Conservation (phyloP, 2,888 invertebrate genomes). For the Caradrina clavipalpis region DNA sequence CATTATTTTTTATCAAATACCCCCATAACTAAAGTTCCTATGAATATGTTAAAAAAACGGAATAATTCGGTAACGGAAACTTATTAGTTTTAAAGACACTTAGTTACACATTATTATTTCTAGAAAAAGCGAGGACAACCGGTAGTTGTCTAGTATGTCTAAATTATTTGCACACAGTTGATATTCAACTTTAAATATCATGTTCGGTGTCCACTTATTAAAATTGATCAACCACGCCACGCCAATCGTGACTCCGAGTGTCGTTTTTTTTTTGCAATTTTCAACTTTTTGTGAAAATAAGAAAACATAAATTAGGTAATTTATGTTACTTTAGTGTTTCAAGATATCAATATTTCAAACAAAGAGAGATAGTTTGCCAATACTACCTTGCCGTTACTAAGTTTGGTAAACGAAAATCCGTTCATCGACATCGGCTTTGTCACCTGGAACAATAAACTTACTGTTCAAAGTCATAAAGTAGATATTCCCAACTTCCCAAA, state of each 20-base stretch:
- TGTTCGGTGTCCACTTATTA: constrained; percentile 9
- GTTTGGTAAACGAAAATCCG: not conserved
- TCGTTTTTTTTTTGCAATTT: not conserved
- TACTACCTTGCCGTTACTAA: not conserved
- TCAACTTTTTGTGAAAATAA: not conserved
- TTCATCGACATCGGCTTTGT: too few relatives aligned
- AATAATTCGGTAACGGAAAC: constrained; percentile 39
- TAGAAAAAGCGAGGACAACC: constrained; percentile 54
- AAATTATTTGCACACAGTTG: constrained; percentile 34
- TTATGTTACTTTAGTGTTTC: not conserved
- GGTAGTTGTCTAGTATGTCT: constrained; percentile 20
- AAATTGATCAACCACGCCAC: constrained; percentile 12
- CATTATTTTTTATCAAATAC: not conserved
- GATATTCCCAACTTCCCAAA: too few relatives aligned
- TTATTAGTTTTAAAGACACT: constrained; percentile 16
- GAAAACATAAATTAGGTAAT: not conserved
- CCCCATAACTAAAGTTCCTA: not conserved
- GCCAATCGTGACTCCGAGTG: not conserved
- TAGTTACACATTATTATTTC: constrained; percentile 16
- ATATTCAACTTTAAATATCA: constrained; percentile 47
- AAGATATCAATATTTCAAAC: not conserved
- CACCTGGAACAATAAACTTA: too few relatives aligned
- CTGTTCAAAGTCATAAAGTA: too few relatives aligned
- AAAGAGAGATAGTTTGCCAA: constrained; percentile 3
- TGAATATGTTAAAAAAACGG: not conserved